Evolutionary conservation across 2,888 invertebrate species (phyloP), one percentile per base, ranked within the genome.

Genomic region (Pseudococcus longispinus): DNA sequence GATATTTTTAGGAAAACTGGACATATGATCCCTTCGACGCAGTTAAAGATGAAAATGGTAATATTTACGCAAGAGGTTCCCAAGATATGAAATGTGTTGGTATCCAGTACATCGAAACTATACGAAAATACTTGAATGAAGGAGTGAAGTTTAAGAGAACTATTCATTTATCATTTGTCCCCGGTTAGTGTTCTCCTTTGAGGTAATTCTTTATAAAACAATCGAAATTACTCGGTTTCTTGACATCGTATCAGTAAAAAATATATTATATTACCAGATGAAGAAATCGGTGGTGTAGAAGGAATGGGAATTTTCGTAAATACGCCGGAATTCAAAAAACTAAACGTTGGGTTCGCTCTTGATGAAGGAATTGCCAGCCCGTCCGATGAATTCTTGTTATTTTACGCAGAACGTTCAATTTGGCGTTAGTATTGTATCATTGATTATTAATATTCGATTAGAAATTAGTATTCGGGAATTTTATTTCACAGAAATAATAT

Each of bases 71-170:
- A 0, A 93, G 97, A 83, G 97, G 97, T n/a, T 93, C 96, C 0
- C 96, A 96, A 91, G 97, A 97, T 90, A 97, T 96, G 96, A 96
- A 95, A 91, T 94, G 94, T 90, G 94, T 95, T 84, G 95, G 94
- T 18, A 94, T 95, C 80, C 95, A 95, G 91, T 95, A 93, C 90
- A 90, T 95, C 26, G 95, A 95, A 90, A 94, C 95, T 0, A 92
- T 95, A 46, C 91, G 94, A 74, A 92, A 92, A 88, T 90, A 95
- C 83, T 93, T 93, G 89, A 90, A 91, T 26, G 90, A 92, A 32
- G 93, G 93, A 3, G 90, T 92, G 11, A 90, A 91, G 86, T 91
- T 94, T 83, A 92, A 92, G 87, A 92, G 95, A 89, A 95, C 94
- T 32, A 90, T 96, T 26, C 94, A 95, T 89, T 89, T 95, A 82